A percentile compares a stretch with the other conserved stretches of the same genome.
These are phyloP conservation scores for Holotrichia oblita DNA, from an alignment of 1,140 invertebrate species.

Conservation along the genomic window DNA sequence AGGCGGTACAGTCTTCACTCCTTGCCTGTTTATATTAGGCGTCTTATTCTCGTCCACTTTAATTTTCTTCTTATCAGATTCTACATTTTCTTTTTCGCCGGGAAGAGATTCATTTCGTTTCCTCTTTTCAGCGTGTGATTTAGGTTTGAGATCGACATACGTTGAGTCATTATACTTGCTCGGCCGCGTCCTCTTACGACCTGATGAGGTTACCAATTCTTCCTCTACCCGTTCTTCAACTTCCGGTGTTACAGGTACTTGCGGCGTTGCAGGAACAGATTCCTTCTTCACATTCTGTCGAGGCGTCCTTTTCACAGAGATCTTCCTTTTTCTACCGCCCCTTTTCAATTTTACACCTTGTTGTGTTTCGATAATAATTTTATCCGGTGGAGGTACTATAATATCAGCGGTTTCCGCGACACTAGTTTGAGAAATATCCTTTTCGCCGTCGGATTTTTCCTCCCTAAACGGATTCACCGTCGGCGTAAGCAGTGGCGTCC, in stretches of 20 bases:
- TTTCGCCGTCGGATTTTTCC: conserved; percentile 56
- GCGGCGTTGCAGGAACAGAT: not conserved
- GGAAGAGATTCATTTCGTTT: conserved; percentile 51
- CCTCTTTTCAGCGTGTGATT: conserved; percentile 52
- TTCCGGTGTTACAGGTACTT: conserved; percentile 50
- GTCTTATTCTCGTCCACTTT: conserved; percentile 38
- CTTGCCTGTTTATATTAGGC: not conserved
- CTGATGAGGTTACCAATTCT: conserved; percentile 68
- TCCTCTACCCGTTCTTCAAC: conserved; percentile 56
- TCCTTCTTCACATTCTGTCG: not conserved
- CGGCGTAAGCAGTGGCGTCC: conserved; percentile 86
- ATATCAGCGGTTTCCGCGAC: conserved; percentile 56
- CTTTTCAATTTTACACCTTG: conserved; percentile 59
- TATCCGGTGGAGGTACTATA: conserved; percentile 56
- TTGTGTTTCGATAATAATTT: conserved; percentile 63
- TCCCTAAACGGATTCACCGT: conserved; percentile 67
- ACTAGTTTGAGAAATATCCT: conserved; percentile 42
- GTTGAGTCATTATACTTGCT: conserved; percentile 70
- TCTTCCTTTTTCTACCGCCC: conserved; percentile 54
- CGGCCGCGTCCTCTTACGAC: conserved; percentile 66
- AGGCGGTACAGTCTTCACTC: not conserved
- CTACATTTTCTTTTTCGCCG: conserved; percentile 45
- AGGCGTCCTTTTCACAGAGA: conserved; percentile 40
- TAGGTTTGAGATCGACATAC: conserved; percentile 58
- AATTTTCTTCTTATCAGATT: conserved; percentile 51